Evolutionary conservation across 2,888 invertebrate species (phyloP).

Genomic region (Microctonus brassicae): DNA sequence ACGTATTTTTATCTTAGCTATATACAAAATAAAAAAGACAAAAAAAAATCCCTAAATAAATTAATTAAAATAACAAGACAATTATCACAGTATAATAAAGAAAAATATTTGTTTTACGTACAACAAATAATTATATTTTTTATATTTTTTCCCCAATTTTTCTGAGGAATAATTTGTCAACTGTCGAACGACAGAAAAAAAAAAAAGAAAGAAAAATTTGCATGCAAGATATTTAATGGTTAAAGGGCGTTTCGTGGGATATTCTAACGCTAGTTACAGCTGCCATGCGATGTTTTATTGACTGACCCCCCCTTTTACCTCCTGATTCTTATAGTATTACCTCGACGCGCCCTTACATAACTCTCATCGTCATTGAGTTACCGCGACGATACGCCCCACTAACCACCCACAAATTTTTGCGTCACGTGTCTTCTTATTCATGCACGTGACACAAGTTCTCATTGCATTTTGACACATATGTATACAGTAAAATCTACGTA

Average conservation of each 20-base stretch:
- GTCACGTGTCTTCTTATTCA: constrained; percentile 63
- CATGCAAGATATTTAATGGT: constrained; percentile 42
- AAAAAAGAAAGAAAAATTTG: constrained; percentile 5
- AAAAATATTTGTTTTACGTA: no score
- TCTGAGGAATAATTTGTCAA: constrained; percentile 7
- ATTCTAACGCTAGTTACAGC: constrained; percentile 46
- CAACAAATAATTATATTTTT: background rate
- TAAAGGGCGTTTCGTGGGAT: constrained; percentile 60
- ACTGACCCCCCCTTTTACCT: constrained; percentile 48
- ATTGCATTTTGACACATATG: constrained; percentile 36
- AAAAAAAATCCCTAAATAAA: background rate
- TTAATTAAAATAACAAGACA: no score
- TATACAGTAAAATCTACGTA: background rate
- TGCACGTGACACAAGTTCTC: constrained; percentile 52
- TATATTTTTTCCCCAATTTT: background rate
- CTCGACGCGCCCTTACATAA: constrained; percentile 20
- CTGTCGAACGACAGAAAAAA: background rate
- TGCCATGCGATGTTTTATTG: constrained; percentile 51
- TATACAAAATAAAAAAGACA: no score
- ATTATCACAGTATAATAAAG: no score
- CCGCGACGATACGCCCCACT: constrained; percentile 62
- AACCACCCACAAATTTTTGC: constrained; percentile 65
- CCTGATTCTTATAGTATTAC: constrained; percentile 1
- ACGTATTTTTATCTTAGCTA: background rate
- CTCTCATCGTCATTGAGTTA: constrained; percentile 49